Evolutionary conservation across 2,797 vertebrate genomes (phyloP).

Genomic region (Perodicticus potto): DNA sequence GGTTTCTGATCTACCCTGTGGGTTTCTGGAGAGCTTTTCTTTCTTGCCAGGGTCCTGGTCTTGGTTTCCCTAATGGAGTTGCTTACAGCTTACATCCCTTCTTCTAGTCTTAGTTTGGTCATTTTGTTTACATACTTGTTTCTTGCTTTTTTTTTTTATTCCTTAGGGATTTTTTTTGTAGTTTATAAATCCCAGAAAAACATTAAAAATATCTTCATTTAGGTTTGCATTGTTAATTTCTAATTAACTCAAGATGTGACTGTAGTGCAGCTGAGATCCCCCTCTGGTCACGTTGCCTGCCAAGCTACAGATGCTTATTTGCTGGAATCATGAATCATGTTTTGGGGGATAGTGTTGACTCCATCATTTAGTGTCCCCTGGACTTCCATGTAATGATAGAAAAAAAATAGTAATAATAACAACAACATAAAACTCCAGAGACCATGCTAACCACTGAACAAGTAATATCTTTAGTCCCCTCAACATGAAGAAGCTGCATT

Average conservation of each 20-base stretch:
- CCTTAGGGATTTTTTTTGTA: background rate
- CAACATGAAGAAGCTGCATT: background rate
- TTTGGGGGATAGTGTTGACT: background rate
- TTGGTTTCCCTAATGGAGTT: background rate
- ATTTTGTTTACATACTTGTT: background rate
- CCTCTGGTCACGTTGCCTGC: background rate
- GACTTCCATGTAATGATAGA: background rate
- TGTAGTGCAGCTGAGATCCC: background rate
- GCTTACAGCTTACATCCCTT: background rate
- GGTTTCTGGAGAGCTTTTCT: background rate
- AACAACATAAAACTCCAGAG: background rate
- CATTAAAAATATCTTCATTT: background rate
- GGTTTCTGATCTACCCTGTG: too few species aligned
- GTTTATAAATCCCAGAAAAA: background rate
- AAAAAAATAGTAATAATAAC: background rate
- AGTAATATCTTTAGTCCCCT: background rate
- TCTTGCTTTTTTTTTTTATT: background rate
- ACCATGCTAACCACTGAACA: too few species aligned
- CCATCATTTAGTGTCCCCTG: background rate
- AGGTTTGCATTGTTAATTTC: background rate
- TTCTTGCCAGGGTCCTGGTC: background rate
- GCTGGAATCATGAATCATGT: background rate
- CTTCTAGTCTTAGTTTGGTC: background rate
- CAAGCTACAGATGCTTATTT: background rate
- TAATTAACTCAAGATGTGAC: background rate